phyloP scores from a whole-genome alignment of 2,888 invertebrate species.

The Papilio demoleus region DNA sequence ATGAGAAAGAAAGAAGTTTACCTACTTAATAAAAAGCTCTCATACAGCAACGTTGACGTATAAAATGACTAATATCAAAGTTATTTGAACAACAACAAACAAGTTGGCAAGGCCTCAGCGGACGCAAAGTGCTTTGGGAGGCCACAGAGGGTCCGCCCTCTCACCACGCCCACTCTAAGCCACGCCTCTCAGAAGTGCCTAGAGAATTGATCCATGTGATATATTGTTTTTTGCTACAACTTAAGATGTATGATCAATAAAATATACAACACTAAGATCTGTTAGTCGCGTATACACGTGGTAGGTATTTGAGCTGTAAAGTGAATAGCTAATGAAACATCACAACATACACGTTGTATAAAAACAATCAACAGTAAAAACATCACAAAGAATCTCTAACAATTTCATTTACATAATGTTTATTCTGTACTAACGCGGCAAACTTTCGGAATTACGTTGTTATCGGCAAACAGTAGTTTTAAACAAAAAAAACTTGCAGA shows the following conservation, averaged over 20 bases:
- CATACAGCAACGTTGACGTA: constrained; percentile 28
- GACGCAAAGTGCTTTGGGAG: constrained; percentile 71
- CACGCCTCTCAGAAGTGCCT: constrained; percentile 70
- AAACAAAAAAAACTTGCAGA: neutral
- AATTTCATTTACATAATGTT: too few relatives aligned
- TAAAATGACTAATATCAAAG: constrained; percentile 50
- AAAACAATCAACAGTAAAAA: neutral
- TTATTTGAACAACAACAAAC: constrained; percentile 66
- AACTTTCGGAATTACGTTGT: neutral
- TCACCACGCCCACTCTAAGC: constrained; percentile 68
- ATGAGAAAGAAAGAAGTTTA: constrained; percentile 18
- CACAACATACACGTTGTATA: neutral
- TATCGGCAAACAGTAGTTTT: constrained; percentile 20
- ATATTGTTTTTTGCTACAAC: constrained; percentile 60
- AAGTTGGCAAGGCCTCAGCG: constrained; percentile 65
- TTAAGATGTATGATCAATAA: constrained; percentile 59
- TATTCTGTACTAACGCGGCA: too few relatives aligned
- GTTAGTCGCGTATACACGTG: neutral
- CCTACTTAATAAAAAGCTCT: constrained; percentile 23
- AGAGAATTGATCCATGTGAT: constrained; percentile 64
- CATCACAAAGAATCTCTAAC: neutral
- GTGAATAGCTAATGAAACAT: neutral
- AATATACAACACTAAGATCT: constrained; percentile 14
- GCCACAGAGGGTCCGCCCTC: constrained; percentile 69
- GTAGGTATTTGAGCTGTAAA: neutral